A percentile compares a stretch with the other conserved stretches of the same genome.
phyloP scores from a whole-genome alignment of 1,140 invertebrate species.

The Tetramorium parvispinum region DNA sequence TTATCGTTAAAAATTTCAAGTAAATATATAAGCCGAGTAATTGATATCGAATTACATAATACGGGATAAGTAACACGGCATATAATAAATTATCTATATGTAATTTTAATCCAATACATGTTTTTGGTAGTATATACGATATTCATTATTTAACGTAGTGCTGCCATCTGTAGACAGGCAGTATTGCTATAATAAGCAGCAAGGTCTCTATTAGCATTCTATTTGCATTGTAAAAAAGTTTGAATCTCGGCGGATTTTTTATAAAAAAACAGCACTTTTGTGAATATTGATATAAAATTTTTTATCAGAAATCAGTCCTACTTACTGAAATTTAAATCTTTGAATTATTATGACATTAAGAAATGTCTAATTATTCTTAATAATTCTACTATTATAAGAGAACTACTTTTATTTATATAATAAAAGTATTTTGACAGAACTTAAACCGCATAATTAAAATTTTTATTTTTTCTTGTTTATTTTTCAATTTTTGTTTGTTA shows the following conservation, averaged over 20 bases:
- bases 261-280: neutral
- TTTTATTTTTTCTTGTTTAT: neutral
- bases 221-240: neutral
- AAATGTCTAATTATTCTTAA: too few relatives aligned
- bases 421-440: neutral
- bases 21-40: neutral
- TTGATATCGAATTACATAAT: neutral
- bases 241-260: neutral
- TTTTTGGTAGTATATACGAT: neutral
- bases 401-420: neutral
- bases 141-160: conserved; percentile 9
- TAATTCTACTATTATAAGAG: neutral
- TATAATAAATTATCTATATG: neutral
- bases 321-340: neutral
- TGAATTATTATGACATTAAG: neutral
- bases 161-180: conserved; percentile 19
- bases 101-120: neutral
- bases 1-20: neutral
- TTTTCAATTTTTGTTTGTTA: neutral
- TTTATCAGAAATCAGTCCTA: neutral
- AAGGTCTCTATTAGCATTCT: neutral
- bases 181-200: neutral
- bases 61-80: too few relatives aligned
- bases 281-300: neutral
- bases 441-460: neutral